A percentile compares a stretch with the other conserved stretches of the same genome.
These are phyloP conservation scores for Cyclina sinensis DNA, from an alignment of 1,140 invertebrate species.

Conservation along the genomic window DNA sequence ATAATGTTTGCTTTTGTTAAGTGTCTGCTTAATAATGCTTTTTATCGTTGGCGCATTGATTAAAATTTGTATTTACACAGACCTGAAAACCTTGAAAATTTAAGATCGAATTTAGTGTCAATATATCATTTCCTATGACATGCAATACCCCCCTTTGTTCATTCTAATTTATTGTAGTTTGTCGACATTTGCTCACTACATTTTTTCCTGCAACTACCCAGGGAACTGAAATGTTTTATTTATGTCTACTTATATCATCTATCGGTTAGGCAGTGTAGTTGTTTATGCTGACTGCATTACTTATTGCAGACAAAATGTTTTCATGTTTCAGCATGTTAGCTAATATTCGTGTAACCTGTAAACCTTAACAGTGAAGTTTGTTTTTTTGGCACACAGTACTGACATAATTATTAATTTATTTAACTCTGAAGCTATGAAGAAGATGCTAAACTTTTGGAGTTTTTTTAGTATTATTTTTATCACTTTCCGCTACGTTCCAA, in stretches of 20 bases:
- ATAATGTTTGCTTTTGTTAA: background rate
- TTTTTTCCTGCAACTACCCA: constrained; percentile 1
- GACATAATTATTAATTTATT: no score
- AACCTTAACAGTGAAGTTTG: no score
- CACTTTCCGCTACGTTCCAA: no score
- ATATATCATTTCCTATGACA: background rate
- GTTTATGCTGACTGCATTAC: no score
- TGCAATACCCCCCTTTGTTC: background rate
- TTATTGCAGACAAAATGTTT: no score
- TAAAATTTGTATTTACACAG: background rate
- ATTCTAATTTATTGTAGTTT: background rate
- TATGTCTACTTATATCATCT: background rate
- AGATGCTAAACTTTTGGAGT: no score
- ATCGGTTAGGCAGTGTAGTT: no score
- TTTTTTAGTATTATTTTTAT: no score
- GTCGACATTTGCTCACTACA: background rate
- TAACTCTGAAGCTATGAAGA: no score
- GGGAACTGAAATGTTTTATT: background rate
- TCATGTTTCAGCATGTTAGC: no score
- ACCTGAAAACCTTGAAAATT: background rate
- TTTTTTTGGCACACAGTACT: no score
- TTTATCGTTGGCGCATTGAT: background rate
- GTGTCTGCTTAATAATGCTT: background rate
- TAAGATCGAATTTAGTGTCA: background rate
- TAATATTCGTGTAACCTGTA: no score